Percentiles rank a stretch among this genome's conserved stretches.
Evolutionary conservation across 2,888 invertebrate genomes (phyloP).

Genomic region (Dicranocentrus wangi): DNA sequence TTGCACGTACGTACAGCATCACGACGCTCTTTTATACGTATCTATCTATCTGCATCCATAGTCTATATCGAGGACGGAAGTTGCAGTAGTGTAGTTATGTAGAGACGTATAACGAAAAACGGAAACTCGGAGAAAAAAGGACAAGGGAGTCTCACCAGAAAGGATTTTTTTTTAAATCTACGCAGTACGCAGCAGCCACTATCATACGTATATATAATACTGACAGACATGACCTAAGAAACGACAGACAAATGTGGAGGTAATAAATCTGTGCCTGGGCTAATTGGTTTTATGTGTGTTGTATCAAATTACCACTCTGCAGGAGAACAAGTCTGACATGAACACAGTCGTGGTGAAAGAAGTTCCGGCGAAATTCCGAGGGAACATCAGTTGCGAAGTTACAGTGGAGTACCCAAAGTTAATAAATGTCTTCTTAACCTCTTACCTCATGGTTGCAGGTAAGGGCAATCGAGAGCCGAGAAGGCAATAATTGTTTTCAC

Average conservation of each 20-base stretch:
- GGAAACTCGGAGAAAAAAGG: neutral
- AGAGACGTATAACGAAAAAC: slow-evolving; percentile 7
- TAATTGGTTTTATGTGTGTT: slow-evolving; percentile 69
- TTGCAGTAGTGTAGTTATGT: slow-evolving; percentile 34
- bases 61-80: slow-evolving; percentile 25
- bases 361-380: slow-evolving; percentile 67
- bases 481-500: no score
- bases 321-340: slow-evolving; percentile 67
- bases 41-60: slow-evolving; percentile 7
- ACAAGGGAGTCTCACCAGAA: neutral
- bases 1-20: no score
- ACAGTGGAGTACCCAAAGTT: slow-evolving; percentile 59
- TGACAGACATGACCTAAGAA: slow-evolving; percentile 5
- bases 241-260: slow-evolving; percentile 47
- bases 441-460: slow-evolving; percentile 68
- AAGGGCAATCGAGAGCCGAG: slow-evolving; percentile 31
- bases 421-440: slow-evolving; percentile 34
- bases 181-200: no score
- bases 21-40: no score
- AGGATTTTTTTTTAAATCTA: no score
- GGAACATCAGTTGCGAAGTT: slow-evolving; percentile 70
- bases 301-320: slow-evolving; percentile 48
- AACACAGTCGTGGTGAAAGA: slow-evolving; percentile 66
- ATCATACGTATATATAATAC: no score
- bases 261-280: slow-evolving; percentile 65